A percentile compares a stretch with the other conserved stretches of the same genome.
These are phyloP conservation scores for Acholoe squamosa DNA, from an alignment of 2,888 invertebrate genomes.

Conservation along the genomic window DNA sequence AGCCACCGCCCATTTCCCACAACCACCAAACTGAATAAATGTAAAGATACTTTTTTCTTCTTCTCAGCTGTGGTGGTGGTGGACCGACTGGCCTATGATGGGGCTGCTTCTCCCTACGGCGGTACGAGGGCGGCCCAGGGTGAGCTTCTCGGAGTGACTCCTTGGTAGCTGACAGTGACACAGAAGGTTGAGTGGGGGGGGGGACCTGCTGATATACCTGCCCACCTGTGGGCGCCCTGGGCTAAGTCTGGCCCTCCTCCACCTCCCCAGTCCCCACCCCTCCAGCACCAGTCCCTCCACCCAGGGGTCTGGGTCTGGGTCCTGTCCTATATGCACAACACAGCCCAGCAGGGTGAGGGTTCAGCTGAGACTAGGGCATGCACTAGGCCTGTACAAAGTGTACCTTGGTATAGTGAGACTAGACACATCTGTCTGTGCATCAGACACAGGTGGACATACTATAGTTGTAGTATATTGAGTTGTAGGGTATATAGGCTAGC, in stretches of 20 bases:
- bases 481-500: too few relatives aligned
- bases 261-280: background rate
- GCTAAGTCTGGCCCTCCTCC: background rate
- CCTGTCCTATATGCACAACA: slow-evolving; percentile 4
- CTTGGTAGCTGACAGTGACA: background rate
- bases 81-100: background rate
- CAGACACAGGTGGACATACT: too few relatives aligned
- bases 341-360: too few relatives aligned
- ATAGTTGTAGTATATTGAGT: too few relatives aligned
- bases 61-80: background rate
- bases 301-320: background rate
- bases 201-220: background rate
- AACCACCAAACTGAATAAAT: slow-evolving; percentile 6
- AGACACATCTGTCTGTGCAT: background rate
- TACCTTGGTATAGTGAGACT: background rate
- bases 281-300: too few relatives aligned
- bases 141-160: background rate
- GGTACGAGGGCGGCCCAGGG: background rate
- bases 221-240: background rate
- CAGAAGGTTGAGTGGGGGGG: background rate
- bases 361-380: too few relatives aligned
- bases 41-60: background rate
- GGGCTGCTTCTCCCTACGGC: background rate
- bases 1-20: slow-evolving; percentile 12
- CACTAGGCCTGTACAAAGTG: background rate